Evolutionary conservation across 2,888 invertebrate genomes (phyloP), one percentile per base, ranked within the genome.

Genomic region (Eledone cirrhosa): DNA sequence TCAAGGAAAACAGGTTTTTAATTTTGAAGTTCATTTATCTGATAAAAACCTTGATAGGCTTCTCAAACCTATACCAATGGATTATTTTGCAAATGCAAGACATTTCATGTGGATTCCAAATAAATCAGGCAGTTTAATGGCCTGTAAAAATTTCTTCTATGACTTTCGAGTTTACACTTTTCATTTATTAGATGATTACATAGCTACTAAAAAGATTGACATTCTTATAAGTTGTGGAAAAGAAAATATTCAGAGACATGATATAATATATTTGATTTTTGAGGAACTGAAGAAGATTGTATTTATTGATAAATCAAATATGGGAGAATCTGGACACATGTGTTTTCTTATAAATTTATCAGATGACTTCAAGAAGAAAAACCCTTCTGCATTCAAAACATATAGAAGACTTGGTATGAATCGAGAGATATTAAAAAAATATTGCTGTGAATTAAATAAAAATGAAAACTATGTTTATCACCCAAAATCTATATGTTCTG

Each of bases 41-140:
- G 31, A 31, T 3, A 19, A 33, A 72, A 22, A 5, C 5, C n/a
- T 41, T 24, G 33, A 33, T 4, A 8, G 0, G 5, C n/a, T 72
- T 13, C 22, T 41, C 13, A n/a, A 33, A 31, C 29, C 72, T 13
- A 22, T 27, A 72, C 72, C 72, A 72, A 1, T 11, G 11, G 7
- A 72, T 33, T n/a, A 72, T 72, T 72, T 72, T 41, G 72, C 72
- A 22, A 41, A 72, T 33, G 33, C 72, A 2, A 72, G 41, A n/a
- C n/a, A 41, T 41, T 72, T 16, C 22, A 19, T 31, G 72, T 72
- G 72, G 72, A n/a, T 72, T n/a, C 41, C 31, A 22, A 41, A 72
- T 72, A 41, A 41, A 2, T n/a, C 31, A 19, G n/a, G 31, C 0
- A 31, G 72, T 16, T 72, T 72, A 22, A 31, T n/a, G 0, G 33